These are phyloP conservation scores for Drosophila lacertosa DNA, from an alignment of 1,140 invertebrate species.

Conservation along the genomic window DNA sequence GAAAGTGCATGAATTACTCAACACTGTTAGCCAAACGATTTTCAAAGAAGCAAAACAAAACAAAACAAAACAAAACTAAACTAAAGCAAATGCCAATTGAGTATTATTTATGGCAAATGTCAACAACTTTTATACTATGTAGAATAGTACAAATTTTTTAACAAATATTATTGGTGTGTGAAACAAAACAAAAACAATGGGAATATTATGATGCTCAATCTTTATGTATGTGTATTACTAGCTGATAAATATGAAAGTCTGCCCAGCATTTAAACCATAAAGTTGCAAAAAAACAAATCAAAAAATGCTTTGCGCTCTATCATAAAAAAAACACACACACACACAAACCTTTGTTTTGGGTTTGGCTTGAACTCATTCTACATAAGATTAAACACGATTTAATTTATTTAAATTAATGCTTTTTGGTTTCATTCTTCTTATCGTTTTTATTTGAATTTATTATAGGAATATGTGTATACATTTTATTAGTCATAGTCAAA, in stretches of 20 bases:
- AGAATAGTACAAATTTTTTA: conserved; percentile 78
- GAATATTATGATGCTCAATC: conserved; percentile 56
- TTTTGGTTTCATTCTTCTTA: conserved; percentile 61
- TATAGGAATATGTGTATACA: conserved; percentile 80
- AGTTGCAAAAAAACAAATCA: conserved; percentile 9
- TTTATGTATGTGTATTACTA: conserved; percentile 28
- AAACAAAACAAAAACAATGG: conserved; percentile 2
- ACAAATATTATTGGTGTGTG: conserved; percentile 56
- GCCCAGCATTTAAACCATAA: conserved; percentile 67
- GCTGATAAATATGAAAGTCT: conserved; percentile 53
- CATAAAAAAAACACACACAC: conserved; percentile 20
- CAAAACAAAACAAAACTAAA: too few species aligned
- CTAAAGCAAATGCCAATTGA: conserved; percentile 22
- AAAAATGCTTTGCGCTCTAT: conserved; percentile 66
- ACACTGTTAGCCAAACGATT: conserved; percentile 28
- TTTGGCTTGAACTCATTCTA: conserved; percentile 45
- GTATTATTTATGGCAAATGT: conserved; percentile 72
- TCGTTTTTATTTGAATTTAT: conserved; percentile 45
- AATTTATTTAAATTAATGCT: conserved; percentile 24
- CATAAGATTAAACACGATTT: conserved; percentile 29
- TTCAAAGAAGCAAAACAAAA: conserved; percentile 44
- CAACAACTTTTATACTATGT: conserved; percentile 67
- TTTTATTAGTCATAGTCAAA: conserved; percentile 75
- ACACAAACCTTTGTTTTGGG: conserved; percentile 29
- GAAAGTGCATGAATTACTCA: conserved; percentile 33